These are phyloP conservation scores for Tetranychus truncatus DNA, from an alignment of 2,888 invertebrate genomes.

Conservation along the genomic window DNA sequence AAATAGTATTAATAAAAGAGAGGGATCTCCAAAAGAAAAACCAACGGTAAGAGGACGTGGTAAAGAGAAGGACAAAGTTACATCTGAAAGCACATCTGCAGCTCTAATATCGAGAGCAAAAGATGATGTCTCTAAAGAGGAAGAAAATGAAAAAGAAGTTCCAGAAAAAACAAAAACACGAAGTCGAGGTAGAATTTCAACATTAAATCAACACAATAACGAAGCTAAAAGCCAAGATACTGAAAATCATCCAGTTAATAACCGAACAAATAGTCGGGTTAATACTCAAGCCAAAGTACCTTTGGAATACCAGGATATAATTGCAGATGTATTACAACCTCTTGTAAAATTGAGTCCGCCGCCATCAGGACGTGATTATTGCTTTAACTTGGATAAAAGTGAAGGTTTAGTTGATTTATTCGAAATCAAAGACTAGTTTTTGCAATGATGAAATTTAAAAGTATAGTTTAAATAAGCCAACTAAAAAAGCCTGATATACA, in stretches of 20 bases:
- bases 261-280: too few species aligned
- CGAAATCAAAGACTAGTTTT: constrained; percentile 23
- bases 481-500: too few species aligned
- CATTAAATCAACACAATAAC: background rate
- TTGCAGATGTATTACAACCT: constrained; percentile 24
- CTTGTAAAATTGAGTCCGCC: constrained; percentile 40
- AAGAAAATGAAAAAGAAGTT: background rate
- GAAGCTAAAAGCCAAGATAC: constrained; percentile 2
- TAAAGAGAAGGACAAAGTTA: background rate
- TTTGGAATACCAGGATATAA: constrained; percentile 12
- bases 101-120: background rate
- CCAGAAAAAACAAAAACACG: background rate
- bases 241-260: constrained; percentile 1
- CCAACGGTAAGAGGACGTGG: background rate
- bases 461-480: too few species aligned
- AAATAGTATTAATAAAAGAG: background rate
- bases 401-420: constrained; percentile 69
- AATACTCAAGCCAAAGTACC: background rate
- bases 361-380: constrained; percentile 56
- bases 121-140: background rate
- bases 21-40: background rate
- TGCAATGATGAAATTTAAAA: too few species aligned
- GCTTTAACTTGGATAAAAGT: constrained; percentile 53
- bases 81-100: background rate
- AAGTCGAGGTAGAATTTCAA: constrained; percentile 8